phyloP scores from a whole-genome alignment of 30 jellyfish, hydroid and myxozoan species.

The Aurelia aurita region DNA sequence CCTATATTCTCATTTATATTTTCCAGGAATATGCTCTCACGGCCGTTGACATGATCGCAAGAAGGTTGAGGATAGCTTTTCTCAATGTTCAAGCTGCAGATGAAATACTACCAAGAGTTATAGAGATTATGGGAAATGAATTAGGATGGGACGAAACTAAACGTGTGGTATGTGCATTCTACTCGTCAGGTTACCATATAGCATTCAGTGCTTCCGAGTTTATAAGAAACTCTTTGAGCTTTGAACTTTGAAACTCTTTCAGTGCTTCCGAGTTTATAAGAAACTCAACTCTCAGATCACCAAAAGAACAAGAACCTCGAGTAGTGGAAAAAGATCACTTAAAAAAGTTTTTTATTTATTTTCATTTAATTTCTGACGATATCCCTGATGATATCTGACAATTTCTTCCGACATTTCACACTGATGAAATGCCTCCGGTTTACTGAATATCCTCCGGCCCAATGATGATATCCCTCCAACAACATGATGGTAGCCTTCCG shows the following conservation, averaged over 20 bases:
- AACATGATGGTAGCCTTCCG: too few species aligned
- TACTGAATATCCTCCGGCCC: too few species aligned
- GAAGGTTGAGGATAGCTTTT: conserved; percentile 88
- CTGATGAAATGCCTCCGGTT: too few species aligned
- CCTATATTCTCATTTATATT: not conserved
- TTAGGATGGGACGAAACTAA: conserved; percentile 85
- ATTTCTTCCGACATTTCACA: too few species aligned
- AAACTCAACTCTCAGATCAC: not conserved
- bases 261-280: too few species aligned
- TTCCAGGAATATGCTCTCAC: conserved; percentile 93
- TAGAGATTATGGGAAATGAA: conserved; percentile 84
- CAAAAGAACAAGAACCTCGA: not conserved
- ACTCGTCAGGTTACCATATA: not conserved
- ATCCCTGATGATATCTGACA: too few species aligned
- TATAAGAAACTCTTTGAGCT: too few species aligned
- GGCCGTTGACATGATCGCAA: conserved; percentile 88
- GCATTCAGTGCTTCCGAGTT: not conserved
- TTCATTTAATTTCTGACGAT: too few species aligned
- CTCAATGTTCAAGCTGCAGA: conserved; percentile 87
- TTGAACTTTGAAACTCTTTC: too few species aligned
- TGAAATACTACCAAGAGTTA: conserved; percentile 75
- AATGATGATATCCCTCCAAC: too few species aligned
- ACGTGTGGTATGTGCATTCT: conserved; percentile 57
- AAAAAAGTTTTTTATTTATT: too few species aligned
- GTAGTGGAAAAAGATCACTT: too few species aligned